phyloP scores from a whole-genome alignment of 1,140 invertebrate species.

The Drosophila santomea region DNA sequence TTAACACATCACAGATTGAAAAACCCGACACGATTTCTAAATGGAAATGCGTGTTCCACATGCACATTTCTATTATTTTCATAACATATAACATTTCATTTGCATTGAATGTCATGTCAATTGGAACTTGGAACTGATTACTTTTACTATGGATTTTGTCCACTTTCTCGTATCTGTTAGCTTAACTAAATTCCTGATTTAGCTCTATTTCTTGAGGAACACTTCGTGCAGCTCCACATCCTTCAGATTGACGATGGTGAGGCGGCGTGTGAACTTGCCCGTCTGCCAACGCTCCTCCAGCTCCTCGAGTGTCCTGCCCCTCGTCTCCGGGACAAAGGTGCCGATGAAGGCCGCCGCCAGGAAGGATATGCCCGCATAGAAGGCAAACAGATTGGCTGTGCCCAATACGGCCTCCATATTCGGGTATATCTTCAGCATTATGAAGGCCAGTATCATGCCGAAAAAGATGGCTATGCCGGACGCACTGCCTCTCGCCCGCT shows the following conservation, averaged over 20 bases:
- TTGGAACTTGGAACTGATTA: constrained; percentile 9
- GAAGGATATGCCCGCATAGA: constrained; percentile 89
- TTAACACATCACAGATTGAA: constrained; percentile 78
- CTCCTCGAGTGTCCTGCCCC: constrained; percentile 90
- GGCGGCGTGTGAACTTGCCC: constrained; percentile 53
- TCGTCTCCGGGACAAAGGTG: constrained; percentile 92
- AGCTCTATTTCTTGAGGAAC: constrained; percentile 58
- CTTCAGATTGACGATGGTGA: constrained; percentile 54
- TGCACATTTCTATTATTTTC: background rate
- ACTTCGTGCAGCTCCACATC: constrained; percentile 68
- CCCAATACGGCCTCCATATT: constrained; percentile 86
- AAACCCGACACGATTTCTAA: constrained; percentile 15
- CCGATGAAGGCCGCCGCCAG: constrained; percentile 89
- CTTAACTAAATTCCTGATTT: background rate
- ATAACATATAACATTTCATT: background rate
- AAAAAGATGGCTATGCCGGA: constrained; percentile 88
- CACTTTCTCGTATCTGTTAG: constrained; percentile 5
- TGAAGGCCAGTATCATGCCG: constrained; percentile 90
- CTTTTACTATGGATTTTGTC: constrained; percentile 5
- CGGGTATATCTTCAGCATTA: constrained; percentile 91
- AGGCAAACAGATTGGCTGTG: constrained; percentile 89
- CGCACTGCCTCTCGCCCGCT: constrained; percentile 88
- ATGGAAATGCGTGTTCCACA: background rate
- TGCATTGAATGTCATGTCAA: background rate
- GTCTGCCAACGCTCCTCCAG: constrained; percentile 87